Conservation (phyloP, 2,888 invertebrate genomes). For the Leptopilina drosophilae region DNA sequence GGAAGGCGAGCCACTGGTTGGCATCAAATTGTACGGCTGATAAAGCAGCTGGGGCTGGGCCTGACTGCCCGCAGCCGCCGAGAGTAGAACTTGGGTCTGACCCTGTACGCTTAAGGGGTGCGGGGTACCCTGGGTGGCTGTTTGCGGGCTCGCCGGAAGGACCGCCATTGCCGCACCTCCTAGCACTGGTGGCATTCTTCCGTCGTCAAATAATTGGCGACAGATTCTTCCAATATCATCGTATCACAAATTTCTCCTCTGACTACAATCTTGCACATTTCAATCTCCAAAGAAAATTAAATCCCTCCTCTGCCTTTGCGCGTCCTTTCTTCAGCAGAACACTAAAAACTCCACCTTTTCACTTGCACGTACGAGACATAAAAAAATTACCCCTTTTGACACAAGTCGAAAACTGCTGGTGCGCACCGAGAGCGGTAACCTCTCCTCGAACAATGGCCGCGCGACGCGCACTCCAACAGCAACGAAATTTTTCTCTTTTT, state of each 20-base stretch:
- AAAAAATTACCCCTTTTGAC: constrained; percentile 16
- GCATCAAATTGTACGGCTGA: constrained; percentile 75
- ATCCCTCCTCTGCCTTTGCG: too few relatives aligned
- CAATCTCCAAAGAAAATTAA: neutral
- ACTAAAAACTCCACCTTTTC: constrained; percentile 15
- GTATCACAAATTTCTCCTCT: neutral
- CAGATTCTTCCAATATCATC: constrained; percentile 54
- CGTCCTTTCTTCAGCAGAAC: too few relatives aligned
- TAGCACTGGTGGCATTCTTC: constrained; percentile 76
- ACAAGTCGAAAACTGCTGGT: constrained; percentile 29
- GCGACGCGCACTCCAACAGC: constrained; percentile 49
- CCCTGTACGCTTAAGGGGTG: constrained; percentile 66
- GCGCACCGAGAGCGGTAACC: constrained; percentile 39
- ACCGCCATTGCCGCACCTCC: constrained; percentile 77
- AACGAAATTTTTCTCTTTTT: constrained; percentile 42
- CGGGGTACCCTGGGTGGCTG: constrained; percentile 74
- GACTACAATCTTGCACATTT: neutral
- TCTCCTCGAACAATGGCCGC: constrained; percentile 51
- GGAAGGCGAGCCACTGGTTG: constrained; percentile 65
- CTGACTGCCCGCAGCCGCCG: constrained; percentile 57
- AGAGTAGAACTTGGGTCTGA: constrained; percentile 68
- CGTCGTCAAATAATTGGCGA: constrained; percentile 47
- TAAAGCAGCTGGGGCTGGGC: constrained; percentile 72
- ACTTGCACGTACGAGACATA: constrained; percentile 9
- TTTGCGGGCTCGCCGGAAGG: constrained; percentile 76